Evolutionary conservation across 2,888 invertebrate genomes (phyloP), one percentile per base, ranked within the genome.

Genomic region (Zaprionus lineosus): DNA sequence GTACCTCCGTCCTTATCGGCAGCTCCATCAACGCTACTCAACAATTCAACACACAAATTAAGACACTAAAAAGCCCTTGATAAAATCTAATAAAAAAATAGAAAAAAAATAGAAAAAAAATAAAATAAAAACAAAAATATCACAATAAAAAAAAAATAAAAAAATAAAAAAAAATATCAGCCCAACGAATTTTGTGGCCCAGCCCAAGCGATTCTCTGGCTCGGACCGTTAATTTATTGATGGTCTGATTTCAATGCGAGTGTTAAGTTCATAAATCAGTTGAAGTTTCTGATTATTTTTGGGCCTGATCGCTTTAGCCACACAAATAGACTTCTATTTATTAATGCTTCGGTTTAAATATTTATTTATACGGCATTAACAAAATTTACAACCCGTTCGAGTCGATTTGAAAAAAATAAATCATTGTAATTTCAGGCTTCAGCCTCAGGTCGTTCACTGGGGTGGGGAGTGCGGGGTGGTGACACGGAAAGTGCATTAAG

Each of bases 401-500:
- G 9, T 18, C 24, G 33, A 37, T 7, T 46, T 47, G 33, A 44
- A 50, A 18, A 50, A 31, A 76, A 74, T 79, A 76, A 74, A 74
- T 74, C 74, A 74, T 76, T 72, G 52, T 51, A 60, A 72, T 72
- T 72, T 61, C 67, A 36, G 39, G 48, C 64, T 79, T 74, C 64
- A 74, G 24, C 44, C 46, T 55, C 73, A 55, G 67, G 67, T 75
- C 33, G 44, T 31, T 19, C 5, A 21, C 16, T 16, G 53, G 14
- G 2, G 6, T 11, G 6, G 18, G 29, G 1, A 28, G 2, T 2
- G 4, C 4, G 15, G 16, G 12, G 7, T 51, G 40, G 31, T 37
- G 21, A 74, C 74, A 74, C 37, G 79, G 28, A 79, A 74, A 74
- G 56, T 71, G 76, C 79, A 74, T 74, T 74, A 74, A 75, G 79